A percentile compares a stretch with the other conserved stretches of the same genome.
These are phyloP conservation scores for Drosophila rufa DNA, from an alignment of 1,140 invertebrate genomes.

Conservation along the genomic window DNA sequence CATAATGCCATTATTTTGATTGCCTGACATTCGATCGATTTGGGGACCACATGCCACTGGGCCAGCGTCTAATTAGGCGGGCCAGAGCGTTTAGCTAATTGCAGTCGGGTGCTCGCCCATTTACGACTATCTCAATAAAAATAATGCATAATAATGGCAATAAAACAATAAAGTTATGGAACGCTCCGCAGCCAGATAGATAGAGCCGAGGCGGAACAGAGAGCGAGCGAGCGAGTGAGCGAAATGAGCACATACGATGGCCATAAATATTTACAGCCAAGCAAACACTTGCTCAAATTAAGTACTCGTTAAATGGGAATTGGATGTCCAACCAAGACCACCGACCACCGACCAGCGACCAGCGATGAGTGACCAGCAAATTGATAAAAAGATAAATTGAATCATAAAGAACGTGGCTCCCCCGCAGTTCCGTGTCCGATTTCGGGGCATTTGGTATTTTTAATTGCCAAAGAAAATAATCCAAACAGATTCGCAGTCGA, in stretches of 20 bases:
- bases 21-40: conserved; percentile 52
- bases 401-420: conserved; percentile 53
- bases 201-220: conserved; percentile 4
- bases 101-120: conserved; percentile 51
- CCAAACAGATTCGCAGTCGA: conserved; percentile 48
- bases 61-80: conserved; percentile 58
- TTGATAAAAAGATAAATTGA: conserved; percentile 79
- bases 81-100: conserved; percentile 70
- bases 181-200: conserved; percentile 38
- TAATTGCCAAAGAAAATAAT: conserved; percentile 52
- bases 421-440: conserved; percentile 21
- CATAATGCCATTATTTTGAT: conserved; percentile 52
- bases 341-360: conserved; percentile 28
- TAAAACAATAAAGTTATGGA: conserved; percentile 82
- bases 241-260: conserved; percentile 48
- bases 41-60: conserved; percentile 35
- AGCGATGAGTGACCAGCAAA: conserved; percentile 48
- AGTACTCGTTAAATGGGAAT: conserved; percentile 81
- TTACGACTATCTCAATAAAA: conserved; percentile 80
- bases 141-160: conserved; percentile 80
- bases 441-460: conserved; percentile 28
- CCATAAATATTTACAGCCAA: conserved; percentile 82
- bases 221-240: conserved; percentile 12
- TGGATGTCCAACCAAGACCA: conserved; percentile 54
- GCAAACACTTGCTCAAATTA: conserved; percentile 83